phyloP scores from a whole-genome alignment of 2,888 invertebrate species.

The Dynastes grantii region DNA sequence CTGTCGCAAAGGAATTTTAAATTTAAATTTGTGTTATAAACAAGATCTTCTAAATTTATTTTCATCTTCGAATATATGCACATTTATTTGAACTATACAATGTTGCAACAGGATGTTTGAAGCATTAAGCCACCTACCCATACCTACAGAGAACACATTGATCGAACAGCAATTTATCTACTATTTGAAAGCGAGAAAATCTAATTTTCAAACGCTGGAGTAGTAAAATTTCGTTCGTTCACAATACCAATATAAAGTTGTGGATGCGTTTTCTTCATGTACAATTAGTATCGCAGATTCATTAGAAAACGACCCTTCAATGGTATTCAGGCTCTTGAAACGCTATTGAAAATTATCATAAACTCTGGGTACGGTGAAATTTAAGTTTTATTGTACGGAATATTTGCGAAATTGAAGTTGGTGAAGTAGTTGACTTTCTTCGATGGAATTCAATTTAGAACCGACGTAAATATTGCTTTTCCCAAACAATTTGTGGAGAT shows the following conservation, averaged over 20 bases:
- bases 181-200: no score
- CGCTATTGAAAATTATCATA: conserved; percentile 32
- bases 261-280: neutral
- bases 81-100: neutral
- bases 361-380: conserved; percentile 4
- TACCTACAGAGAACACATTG: neutral
- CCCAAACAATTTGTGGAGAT: conserved; percentile 14
- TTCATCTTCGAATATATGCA: neutral
- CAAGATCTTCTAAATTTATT: conserved; percentile 13
- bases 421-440: conserved; percentile 12
- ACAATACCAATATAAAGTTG: no score
- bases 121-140: neutral
- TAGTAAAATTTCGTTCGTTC: no score
- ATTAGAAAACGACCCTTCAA: neutral
- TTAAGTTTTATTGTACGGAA: neutral
- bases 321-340: neutral
- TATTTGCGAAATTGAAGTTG: conserved; percentile 26
- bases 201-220: no score
- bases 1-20: neutral
- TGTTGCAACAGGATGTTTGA: neutral
- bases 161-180: neutral
- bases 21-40: conserved; percentile 20
- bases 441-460: conserved; percentile 30
- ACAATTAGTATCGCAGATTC: conserved; percentile 2
- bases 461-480: conserved; percentile 24